phyloP scores from a whole-genome alignment of 2,888 invertebrate genomes.

The Diarsia brunnea region DNA sequence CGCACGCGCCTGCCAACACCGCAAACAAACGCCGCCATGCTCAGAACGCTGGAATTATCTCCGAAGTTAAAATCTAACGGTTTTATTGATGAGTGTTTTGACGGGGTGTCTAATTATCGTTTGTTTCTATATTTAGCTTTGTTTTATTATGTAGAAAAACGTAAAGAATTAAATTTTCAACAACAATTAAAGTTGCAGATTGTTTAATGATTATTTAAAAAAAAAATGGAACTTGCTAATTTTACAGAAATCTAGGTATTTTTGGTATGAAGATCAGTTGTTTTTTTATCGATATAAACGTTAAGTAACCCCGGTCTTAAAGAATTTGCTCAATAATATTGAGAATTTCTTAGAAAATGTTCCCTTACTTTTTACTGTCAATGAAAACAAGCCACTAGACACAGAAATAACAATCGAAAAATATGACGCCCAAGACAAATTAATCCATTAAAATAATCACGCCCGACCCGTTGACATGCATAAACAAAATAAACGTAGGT shows the following conservation, averaged over 20 bases:
- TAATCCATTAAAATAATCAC: conserved; percentile 35
- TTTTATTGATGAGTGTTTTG: conserved; percentile 42
- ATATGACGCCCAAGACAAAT: neutral
- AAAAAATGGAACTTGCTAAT: neutral
- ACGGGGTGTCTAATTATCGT: conserved; percentile 9
- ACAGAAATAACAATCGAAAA: neutral
- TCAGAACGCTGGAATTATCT: conserved; percentile 68
- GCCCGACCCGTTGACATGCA: conserved; percentile 29
- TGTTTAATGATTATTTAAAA: neutral
- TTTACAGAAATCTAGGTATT: neutral
- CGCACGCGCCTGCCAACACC: conserved; percentile 73
- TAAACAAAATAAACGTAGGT: conserved; percentile 53
- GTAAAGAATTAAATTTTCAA: neutral
- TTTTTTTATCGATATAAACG: too few species aligned
- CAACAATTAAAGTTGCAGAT: neutral
- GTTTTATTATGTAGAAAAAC: neutral
- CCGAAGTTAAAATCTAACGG: conserved; percentile 55
- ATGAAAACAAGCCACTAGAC: neutral
- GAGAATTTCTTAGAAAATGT: neutral
- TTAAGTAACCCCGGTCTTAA: neutral
- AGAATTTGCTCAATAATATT: neutral
- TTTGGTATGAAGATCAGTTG: neutral
- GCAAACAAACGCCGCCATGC: conserved; percentile 69
- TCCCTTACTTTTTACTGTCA: neutral
- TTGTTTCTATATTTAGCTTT: neutral